Evolutionary conservation across 2,888 invertebrate genomes (phyloP), one percentile per base, ranked within the genome.

Genomic region (Catocala fraxini): DNA sequence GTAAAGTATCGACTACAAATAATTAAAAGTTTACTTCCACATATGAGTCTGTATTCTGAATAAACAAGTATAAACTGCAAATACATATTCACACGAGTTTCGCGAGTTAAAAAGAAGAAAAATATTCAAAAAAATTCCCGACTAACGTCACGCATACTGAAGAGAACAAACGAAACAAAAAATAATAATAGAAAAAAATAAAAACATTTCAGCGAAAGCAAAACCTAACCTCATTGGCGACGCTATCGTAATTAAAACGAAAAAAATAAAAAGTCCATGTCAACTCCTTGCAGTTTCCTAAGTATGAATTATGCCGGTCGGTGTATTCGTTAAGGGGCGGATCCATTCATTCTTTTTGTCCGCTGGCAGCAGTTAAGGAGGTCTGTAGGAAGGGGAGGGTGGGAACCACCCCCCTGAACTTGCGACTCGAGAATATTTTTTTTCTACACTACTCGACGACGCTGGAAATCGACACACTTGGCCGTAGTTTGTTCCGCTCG

Each of bases 271-370:
- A 86, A 81, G 78, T 84, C 78, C 81, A 89, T 88, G 91, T 91
- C 92, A 92, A 89, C 92, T 93, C 92, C 93, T 93, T 92, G 87
- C 92, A 89, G 86, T 92, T 89, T 91, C 88, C 90, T 93, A 93
- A 93, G 93, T 93, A 93, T 92, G 91, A 94, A 94, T 94, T 94
- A 94, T 93, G 90, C 92, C 93, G 93, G 88, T 93, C 93, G 93
- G 93, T 93, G 92, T 93, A 92, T 92, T 93, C 93, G 93, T 91
- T 93, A 93, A 91, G 94, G 92, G 93, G 93, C 92, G 92, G 92
- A 92, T 93, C 92, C 88, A 93, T 94, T 93, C 93, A 93, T 93
- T 94, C 93, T 93, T 94, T 94, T 94, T 93, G 94, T 93, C 92
- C 93, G 92, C 87, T 88, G 81, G 80, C 82, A 89, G 87, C 92